phyloP scores from a whole-genome alignment of 2,113 vertebrate genomes.

The Nerophis lumbriciformis region DNA sequence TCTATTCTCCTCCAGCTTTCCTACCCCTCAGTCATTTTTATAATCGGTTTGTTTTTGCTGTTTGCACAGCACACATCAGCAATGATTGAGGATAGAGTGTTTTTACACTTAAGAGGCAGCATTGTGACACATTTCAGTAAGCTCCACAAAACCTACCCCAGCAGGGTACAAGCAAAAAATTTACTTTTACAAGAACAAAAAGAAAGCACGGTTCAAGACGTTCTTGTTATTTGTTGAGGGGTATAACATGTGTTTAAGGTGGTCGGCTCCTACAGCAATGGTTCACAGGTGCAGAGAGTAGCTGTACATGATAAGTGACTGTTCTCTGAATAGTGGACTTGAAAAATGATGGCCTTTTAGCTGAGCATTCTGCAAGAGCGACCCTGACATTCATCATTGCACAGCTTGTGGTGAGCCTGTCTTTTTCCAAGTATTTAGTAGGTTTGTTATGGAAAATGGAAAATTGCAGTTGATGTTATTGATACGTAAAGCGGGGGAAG shows the following conservation, averaged over 20 bases:
- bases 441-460: constrained; percentile 4
- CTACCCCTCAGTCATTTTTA: constrained; percentile 14
- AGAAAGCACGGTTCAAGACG: constrained; percentile 25
- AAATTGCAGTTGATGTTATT: too few relatives aligned
- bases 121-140: constrained; percentile 38
- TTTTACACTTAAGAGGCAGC: constrained; percentile 30
- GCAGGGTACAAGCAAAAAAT: constrained; percentile 36
- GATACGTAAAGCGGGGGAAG: too few relatives aligned
- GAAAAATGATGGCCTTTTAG: constrained; percentile 59
- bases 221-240: constrained; percentile 39
- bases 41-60: constrained; percentile 14
- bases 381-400: constrained; percentile 46
- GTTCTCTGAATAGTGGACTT: constrained; percentile 37
- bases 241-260: constrained; percentile 26
- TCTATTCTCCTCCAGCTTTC: not conserved
- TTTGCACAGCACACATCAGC: constrained; percentile 20
- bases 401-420: constrained; percentile 15
- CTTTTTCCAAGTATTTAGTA: constrained; percentile 41
- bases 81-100: constrained; percentile 47
- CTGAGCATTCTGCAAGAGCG: constrained; percentile 40
- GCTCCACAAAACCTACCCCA: constrained; percentile 62
- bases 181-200: constrained; percentile 21
- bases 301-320: constrained; percentile 54
- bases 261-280: constrained; percentile 37
- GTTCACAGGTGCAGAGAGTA: constrained; percentile 39